Evolutionary conservation across 2,113 vertebrate genomes (phyloP).

Genomic region (Oryzias celebensis): DNA sequence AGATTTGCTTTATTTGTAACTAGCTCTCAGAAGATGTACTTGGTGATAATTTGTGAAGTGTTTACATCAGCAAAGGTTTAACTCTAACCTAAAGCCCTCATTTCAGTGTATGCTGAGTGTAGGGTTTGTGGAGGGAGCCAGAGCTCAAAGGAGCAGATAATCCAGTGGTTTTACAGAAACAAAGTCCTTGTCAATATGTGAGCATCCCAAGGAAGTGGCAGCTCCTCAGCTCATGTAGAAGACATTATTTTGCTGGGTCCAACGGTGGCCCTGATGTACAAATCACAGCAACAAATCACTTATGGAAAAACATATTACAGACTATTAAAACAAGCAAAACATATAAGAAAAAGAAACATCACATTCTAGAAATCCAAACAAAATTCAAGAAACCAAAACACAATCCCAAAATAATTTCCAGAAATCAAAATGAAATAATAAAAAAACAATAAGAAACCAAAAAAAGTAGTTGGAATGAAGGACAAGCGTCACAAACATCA

Average conservation of each 20-base stretch:
- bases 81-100: conserved; percentile 63
- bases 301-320: too few species aligned
- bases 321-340: too few species aligned
- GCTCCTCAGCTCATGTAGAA: conserved; percentile 54
- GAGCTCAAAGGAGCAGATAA: conserved; percentile 67
- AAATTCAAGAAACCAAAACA: too few species aligned
- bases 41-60: conserved; percentile 56
- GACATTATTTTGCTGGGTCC: conserved; percentile 11
- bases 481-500: too few species aligned
- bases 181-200: conserved; percentile 71
- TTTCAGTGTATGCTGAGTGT: conserved; percentile 63
- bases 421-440: too few species aligned
- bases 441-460: too few species aligned
- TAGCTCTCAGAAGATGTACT: conserved; percentile 24
- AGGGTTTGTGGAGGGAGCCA: conserved; percentile 53
- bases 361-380: too few species aligned
- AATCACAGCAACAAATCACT: too few species aligned
- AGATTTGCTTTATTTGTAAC: conserved; percentile 31
- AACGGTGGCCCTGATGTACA: too few species aligned
- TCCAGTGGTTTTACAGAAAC: conserved; percentile 72
- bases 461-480: too few species aligned
- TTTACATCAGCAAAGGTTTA: conserved; percentile 63
- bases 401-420: too few species aligned
- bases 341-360: too few species aligned
- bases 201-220: conserved; percentile 63